These are phyloP conservation scores for Catajapyx aquilonaris DNA, from an alignment of 1,140 invertebrate genomes.

Conservation along the genomic window DNA sequence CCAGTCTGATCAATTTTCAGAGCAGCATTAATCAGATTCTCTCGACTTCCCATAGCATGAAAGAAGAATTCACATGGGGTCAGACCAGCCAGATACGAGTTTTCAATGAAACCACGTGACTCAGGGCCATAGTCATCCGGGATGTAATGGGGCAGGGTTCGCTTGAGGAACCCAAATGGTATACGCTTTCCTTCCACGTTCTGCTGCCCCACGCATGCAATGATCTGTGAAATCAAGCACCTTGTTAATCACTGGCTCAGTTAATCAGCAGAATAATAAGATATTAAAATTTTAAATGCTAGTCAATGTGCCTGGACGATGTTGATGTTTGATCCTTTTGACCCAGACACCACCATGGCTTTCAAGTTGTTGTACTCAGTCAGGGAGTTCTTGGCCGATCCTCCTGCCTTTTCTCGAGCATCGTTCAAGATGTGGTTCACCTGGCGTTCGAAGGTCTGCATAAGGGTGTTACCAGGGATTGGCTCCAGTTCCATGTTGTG, in stretches of 20 bases:
- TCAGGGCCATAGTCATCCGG: constrained; percentile 47
- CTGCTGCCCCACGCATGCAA: constrained; percentile 47
- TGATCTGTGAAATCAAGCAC: constrained; percentile 24
- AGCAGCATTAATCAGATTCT: constrained; percentile 47
- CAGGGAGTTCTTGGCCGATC: constrained; percentile 39
- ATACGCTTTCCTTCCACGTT: constrained; percentile 49
- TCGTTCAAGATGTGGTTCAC: constrained; percentile 44
- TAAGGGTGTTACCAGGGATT: constrained; percentile 91
- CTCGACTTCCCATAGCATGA: constrained; percentile 45
- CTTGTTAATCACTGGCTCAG: too few species aligned
- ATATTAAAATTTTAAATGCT: constrained; percentile 1
- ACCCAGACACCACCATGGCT: constrained; percentile 42
- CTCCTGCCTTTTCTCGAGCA: constrained; percentile 43
- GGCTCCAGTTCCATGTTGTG: constrained; percentile 99
- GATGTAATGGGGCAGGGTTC: constrained; percentile 44
- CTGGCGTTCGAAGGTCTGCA: constrained; percentile 55
- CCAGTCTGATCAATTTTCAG: constrained; percentile 47
- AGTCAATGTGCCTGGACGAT: constrained; percentile 33
- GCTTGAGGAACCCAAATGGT: constrained; percentile 41
- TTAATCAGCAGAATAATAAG: too few species aligned
- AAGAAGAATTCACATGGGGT: constrained; percentile 47
- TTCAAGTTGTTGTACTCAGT: constrained; percentile 50
- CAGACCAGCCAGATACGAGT: constrained; percentile 42
- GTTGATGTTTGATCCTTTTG: constrained; percentile 47
- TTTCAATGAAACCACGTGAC: constrained; percentile 41